Conservation (phyloP, 2,113 vertebrate genomes). For the Apteryx mantelli region DNA sequence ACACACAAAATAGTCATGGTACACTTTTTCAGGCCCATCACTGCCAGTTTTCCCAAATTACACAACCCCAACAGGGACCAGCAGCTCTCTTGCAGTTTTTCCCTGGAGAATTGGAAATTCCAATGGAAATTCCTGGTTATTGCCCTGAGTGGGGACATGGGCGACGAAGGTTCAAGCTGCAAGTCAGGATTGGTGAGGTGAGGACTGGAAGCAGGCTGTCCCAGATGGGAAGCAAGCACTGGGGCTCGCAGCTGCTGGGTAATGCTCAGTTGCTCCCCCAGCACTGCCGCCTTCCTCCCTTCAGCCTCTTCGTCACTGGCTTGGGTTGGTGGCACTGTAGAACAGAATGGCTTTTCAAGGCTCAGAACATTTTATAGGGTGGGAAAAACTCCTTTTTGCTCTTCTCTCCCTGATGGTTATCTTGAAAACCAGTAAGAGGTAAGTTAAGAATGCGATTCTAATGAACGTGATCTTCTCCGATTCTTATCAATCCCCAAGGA, state of each 20-base stretch:
- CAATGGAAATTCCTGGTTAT: background rate
- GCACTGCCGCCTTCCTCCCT: background rate
- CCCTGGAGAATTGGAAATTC: accelerated
- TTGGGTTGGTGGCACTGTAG: background rate
- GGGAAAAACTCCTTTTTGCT: background rate
- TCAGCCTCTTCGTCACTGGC: background rate
- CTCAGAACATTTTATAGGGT: background rate
- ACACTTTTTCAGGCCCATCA: background rate
- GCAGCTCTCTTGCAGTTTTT: accelerated
- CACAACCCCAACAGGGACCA: background rate
- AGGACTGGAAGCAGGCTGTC: background rate
- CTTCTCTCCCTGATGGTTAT: background rate
- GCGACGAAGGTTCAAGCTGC: accelerated
- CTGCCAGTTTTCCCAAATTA: background rate
- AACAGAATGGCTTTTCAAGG: constrained; percentile 25
- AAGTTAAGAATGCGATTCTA: background rate
- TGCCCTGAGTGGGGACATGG: background rate
- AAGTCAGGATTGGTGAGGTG: accelerated
- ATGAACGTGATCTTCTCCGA: background rate
- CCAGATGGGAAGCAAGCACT: no score
- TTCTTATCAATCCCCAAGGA: background rate
- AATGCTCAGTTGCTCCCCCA: background rate
- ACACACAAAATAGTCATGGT: accelerated
- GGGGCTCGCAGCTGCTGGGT: background rate
- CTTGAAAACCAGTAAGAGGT: background rate